Evolutionary conservation across 2,888 invertebrate genomes (phyloP).

Genomic region (Perizoma flavofasciatum): DNA sequence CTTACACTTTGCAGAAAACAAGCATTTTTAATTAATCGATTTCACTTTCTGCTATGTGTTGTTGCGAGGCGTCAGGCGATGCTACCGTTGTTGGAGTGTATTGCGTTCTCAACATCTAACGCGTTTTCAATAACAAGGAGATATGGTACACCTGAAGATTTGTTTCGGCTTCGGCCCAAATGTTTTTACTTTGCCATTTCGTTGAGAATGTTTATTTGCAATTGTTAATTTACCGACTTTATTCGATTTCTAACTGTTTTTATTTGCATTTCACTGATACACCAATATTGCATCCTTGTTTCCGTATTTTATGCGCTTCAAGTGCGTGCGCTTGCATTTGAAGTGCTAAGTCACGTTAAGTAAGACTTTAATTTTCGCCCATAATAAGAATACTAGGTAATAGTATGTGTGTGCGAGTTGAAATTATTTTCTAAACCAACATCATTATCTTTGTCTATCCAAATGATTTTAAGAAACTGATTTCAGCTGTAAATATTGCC

Average conservation of each 20-base stretch:
- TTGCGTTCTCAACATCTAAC: conserved; percentile 33
- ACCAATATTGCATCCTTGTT: conserved; percentile 9
- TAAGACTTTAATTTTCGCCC: conserved; percentile 17
- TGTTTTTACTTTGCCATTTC: conserved; percentile 47
- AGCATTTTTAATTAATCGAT: conserved; percentile 45
- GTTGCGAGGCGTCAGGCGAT: conserved; percentile 28
- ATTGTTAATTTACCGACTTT: conserved; percentile 13
- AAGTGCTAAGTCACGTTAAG: conserved; percentile 4
- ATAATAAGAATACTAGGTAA: conserved; percentile 4
- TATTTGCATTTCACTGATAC: conserved; percentile 5
- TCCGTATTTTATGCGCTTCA: conserved; percentile 44
- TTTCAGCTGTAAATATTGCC: too few relatives aligned
- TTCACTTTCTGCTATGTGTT: conserved; percentile 67
- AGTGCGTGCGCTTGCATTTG: conserved; percentile 6
- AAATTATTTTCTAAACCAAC: conserved; percentile 2
- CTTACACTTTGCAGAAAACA: conserved; percentile 30
- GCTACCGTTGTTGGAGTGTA: conserved; percentile 17
- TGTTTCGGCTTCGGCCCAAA: conserved; percentile 51
- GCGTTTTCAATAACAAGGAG: conserved; percentile 23
- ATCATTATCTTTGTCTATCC: neutral
- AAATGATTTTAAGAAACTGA: too few relatives aligned
- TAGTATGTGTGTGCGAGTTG: conserved; percentile 1
- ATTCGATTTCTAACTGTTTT: conserved; percentile 1
- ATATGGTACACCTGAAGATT: conserved; percentile 39
- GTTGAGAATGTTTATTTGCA: conserved; percentile 26